Evolutionary conservation across 2,797 vertebrate genomes (phyloP).

Genomic region (Pangasius krempfi): DNA sequence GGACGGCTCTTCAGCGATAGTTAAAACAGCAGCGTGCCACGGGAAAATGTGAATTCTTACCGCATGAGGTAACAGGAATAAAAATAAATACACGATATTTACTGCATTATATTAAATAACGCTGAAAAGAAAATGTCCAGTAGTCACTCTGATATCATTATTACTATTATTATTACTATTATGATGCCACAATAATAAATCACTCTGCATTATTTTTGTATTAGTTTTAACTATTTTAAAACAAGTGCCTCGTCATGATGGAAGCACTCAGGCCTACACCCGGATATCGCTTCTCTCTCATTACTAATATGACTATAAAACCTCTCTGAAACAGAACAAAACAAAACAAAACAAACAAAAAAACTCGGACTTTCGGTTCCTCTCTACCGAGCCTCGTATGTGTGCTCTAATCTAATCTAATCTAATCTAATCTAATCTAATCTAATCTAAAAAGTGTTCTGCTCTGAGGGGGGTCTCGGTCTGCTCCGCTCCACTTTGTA

Average conservation of each 20-base stretch:
- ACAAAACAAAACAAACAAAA: neutral
- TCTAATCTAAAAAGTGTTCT: neutral
- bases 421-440: constrained; percentile 28
- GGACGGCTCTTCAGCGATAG: constrained; percentile 21
- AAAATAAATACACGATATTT: neutral
- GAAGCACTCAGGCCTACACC: neutral
- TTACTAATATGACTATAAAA: too few species aligned
- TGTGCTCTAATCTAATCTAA: constrained; percentile 42
- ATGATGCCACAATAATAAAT: too few species aligned
- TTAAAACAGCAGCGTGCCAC: neutral
- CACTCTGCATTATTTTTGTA: neutral
- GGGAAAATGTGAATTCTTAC: neutral
- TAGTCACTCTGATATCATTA: neutral
- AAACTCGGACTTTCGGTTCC: neutral
- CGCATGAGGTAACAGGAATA: neutral
- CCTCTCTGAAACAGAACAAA: neutral
- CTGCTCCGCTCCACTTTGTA: constrained; percentile 34
- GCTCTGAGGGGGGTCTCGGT: constrained; percentile 29
- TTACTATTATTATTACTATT: neutral
- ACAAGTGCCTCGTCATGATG: neutral
- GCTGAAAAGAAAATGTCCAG: neutral
- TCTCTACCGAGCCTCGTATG: constrained; percentile 46
- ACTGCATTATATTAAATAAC: neutral
- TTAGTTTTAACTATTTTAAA: neutral
- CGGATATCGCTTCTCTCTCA: neutral